Evolutionary conservation across 2,797 vertebrate genomes (phyloP).

Genomic region (Choloepus didactylus): DNA sequence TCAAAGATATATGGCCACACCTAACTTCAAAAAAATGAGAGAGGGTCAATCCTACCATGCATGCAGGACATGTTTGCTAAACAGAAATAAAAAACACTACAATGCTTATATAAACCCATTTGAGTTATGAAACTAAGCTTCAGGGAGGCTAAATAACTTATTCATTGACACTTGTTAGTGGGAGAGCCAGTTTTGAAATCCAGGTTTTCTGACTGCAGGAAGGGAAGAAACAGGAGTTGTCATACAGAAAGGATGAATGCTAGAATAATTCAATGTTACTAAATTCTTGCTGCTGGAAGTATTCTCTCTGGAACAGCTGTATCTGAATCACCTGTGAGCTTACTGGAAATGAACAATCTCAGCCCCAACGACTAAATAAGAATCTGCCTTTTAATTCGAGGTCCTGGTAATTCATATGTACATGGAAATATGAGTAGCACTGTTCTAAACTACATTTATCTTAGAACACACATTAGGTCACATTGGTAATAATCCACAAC

Average conservation of each 20-base stretch:
- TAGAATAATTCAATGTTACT: not conserved
- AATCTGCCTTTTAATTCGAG: not conserved
- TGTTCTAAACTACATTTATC: not conserved
- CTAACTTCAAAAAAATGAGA: not conserved
- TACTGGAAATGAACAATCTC: not conserved
- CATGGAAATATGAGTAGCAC: not conserved
- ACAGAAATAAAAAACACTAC: not conserved
- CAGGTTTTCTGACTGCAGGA: not conserved
- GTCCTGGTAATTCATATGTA: not conserved
- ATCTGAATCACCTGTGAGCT: not conserved
- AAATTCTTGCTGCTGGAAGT: not conserved
- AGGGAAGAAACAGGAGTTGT: not conserved
- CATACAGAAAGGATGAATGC: not conserved
- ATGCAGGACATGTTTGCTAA: not conserved
- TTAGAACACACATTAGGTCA: not conserved
- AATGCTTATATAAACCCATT: not conserved
- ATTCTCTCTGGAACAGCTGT: not conserved
- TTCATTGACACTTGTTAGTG: not conserved
- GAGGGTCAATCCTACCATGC: not conserved
- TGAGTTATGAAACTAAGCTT: constrained; percentile 24
- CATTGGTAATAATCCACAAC: not conserved
- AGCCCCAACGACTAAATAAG: not conserved
- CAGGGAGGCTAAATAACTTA: not conserved
- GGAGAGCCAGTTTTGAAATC: constrained; percentile 32
- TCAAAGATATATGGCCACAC: not conserved